These are phyloP conservation scores for Agrilus cyanescens DNA, from an alignment of 2,888 invertebrate genomes.

Conservation along the genomic window DNA sequence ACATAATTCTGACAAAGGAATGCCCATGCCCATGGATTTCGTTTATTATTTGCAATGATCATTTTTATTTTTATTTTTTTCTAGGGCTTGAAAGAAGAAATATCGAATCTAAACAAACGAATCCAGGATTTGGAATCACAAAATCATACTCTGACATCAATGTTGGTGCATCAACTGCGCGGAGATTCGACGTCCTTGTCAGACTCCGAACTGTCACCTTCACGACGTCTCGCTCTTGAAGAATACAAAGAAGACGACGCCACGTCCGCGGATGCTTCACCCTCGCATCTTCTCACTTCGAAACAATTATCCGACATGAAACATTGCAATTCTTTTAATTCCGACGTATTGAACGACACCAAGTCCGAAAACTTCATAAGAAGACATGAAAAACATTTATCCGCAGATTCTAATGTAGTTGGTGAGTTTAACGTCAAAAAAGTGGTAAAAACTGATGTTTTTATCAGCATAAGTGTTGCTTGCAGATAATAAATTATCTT, in stretches of 20 bases:
- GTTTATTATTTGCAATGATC: background rate
- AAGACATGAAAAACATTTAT: conserved; percentile 27
- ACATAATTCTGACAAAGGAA: background rate
- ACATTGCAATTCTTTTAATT: conserved; percentile 35
- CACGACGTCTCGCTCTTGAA: conserved; percentile 41
- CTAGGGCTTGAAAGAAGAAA: conserved; percentile 70
- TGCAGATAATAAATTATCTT: conserved; percentile 42
- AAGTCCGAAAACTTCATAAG: conserved; percentile 19
- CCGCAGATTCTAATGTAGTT: conserved; percentile 28
- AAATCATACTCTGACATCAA: conserved; percentile 59
- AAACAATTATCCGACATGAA: conserved; percentile 24
- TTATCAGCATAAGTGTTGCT: conserved; percentile 1
- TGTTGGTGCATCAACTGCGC: conserved; percentile 53
- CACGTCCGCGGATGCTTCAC: conserved; percentile 22
- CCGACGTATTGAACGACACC: conserved; percentile 26
- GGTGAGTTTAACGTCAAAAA: conserved; percentile 17
- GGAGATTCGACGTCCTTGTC: conserved; percentile 23
- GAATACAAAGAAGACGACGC: conserved; percentile 14
- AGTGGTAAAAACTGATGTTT: background rate
- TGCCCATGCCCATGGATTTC: background rate
- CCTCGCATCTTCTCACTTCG: conserved; percentile 22
- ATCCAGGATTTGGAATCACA: conserved; percentile 70
- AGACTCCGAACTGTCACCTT: conserved; percentile 12
- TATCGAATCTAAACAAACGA: conserved; percentile 57
- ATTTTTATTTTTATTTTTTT: conserved; percentile 12